Conservation (phyloP, 2,797 vertebrate genomes). For the Psittacula derbiana region DNA sequence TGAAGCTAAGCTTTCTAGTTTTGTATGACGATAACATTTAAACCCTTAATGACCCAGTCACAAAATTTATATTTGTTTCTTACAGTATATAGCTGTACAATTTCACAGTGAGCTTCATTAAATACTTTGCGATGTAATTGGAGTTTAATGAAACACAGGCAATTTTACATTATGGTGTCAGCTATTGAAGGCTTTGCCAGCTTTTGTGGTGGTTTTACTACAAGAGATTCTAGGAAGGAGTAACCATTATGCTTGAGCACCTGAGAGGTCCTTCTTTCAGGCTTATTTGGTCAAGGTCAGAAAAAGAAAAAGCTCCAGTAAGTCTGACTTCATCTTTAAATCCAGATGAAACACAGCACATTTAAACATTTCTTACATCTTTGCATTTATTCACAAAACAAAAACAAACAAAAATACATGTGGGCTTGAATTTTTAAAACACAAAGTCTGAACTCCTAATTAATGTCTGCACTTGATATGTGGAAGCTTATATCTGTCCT, state of each 20-base stretch:
- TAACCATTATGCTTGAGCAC: not conserved
- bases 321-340: not conserved
- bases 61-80: not conserved
- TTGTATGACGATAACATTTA: not conserved
- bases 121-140: rapidly evolving
- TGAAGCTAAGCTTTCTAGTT: not conserved
- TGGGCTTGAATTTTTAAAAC: not conserved
- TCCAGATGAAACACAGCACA: not conserved
- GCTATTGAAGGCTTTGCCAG: not conserved
- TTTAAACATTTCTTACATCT: not conserved
- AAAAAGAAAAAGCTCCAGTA: not conserved
- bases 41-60: not conserved
- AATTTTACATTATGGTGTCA: not conserved
- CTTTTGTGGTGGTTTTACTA: not conserved
- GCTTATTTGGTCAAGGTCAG: not conserved
- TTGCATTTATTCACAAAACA: not conserved
- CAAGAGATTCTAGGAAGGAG: not conserved
- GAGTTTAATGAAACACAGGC: not conserved
- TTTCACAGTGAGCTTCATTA: not conserved
- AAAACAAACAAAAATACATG: not conserved
- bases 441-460: not conserved
- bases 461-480: not conserved
- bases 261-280: not conserved
- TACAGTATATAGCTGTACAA: not conserved
- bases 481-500: not conserved